Evolutionary conservation across 2,797 vertebrate species (phyloP).

Genomic region (Pseudotriccus pelzelni): DNA sequence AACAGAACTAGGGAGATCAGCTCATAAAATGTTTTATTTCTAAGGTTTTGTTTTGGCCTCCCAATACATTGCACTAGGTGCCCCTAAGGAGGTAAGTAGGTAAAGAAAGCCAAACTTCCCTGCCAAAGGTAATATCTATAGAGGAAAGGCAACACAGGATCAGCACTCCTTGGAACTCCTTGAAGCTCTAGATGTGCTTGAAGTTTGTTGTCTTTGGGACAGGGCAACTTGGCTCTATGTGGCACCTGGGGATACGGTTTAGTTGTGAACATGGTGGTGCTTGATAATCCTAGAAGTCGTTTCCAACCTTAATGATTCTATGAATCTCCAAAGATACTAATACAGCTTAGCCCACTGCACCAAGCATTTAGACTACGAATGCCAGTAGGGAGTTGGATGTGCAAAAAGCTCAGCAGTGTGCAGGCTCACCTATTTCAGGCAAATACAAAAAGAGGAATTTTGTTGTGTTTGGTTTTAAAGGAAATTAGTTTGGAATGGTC

Average conservation of each 20-base stretch:
- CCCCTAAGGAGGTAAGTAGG: not conserved
- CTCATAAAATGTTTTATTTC: not conserved
- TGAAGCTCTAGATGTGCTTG: not conserved
- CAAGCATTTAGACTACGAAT: not conserved
- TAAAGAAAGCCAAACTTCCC: not conserved
- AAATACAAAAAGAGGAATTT: not conserved
- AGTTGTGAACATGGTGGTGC: not conserved
- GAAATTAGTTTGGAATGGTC: not conserved
- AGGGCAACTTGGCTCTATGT: not conserved
- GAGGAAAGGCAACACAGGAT: not conserved
- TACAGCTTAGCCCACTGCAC: not conserved
- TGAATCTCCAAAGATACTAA: not conserved
- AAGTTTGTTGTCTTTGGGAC: not conserved
- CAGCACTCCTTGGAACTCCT: not conserved
- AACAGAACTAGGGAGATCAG: not conserved
- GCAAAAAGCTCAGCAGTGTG: not conserved
- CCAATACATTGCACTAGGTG: not conserved
- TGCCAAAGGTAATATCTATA: rapidly evolving
- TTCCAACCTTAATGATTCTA: not conserved
- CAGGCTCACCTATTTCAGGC: not conserved
- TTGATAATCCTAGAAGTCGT: not conserved
- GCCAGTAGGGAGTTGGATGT: not conserved
- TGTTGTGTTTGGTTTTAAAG: not conserved
- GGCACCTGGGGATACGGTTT: not conserved
- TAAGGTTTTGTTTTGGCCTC: not conserved